Evolutionary conservation across 1,140 invertebrate species (phyloP), one percentile per base, ranked within the genome.

Genomic region (Charaxes varanes): DNA sequence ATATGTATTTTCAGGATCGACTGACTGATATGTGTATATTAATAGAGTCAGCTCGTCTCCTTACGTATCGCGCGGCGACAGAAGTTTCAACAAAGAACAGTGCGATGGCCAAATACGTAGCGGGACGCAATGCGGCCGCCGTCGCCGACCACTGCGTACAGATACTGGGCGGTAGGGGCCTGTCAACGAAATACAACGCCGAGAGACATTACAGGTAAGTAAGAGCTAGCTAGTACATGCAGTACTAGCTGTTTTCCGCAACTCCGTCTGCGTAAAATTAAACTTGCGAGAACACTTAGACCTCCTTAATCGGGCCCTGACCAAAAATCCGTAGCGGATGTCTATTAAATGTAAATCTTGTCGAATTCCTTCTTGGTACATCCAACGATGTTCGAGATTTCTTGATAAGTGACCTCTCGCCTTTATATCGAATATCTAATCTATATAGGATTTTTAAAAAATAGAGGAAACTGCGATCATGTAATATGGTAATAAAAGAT

Each of bases 31-130:
- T 97, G 94, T 90, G 91, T 14, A 55, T 93, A n/a, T 78, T 71
- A 53, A 60, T 96, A 22, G 94, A 97, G 72, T 85, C 89, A 23
- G 89, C 95, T 0, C 86, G 95, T 12, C 76, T 97, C 16, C 81
- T 97, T 1, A 94, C 92, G 0, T 95, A 92, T 88, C 88, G 91
- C 48, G 95, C 95, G 5, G 95, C 95, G 8, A 51, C 53, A 1
- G 50, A 70, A 27, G 57, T 81, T 1, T 63, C 61, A 21, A 81
- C 86, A 0, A 87, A 86, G 63, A 91, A 94, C 87, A 93, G 94
- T 30, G 93, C 95, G 4, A 96, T 97, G 93, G 95, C 95, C 3
- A 97, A 97, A 84, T 84, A 96, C 52, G 88, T 91, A 19, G 94
- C 94, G 12, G 94, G 93, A 6, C 90, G 94, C 77, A 89, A 92